Evolutionary conservation across 2,888 invertebrate species (phyloP).

Genomic region (Tinea trinotella): DNA sequence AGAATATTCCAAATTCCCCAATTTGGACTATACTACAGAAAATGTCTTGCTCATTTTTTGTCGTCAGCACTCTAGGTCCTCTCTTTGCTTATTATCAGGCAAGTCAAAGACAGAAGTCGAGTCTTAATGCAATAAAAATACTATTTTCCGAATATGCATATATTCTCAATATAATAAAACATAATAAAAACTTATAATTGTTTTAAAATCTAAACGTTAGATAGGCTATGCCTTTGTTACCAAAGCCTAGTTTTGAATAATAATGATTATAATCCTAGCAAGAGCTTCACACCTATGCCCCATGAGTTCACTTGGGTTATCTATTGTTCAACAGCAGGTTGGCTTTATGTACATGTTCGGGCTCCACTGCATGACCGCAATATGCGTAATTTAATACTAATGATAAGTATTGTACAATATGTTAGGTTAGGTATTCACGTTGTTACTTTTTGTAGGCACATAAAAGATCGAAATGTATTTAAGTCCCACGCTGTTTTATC

Average conservation of each 20-base stretch:
- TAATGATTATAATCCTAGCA: conserved; percentile 8
- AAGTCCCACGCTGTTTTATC: conserved; percentile 12
- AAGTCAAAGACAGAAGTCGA: too few species aligned
- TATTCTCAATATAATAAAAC: too few species aligned
- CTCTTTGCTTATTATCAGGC: too few species aligned
- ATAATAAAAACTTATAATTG: background rate
- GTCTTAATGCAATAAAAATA: too few species aligned
- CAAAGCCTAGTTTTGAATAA: conserved; percentile 10
- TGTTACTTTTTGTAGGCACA: conserved; percentile 1
- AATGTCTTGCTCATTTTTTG: too few species aligned
- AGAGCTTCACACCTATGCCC: conserved; percentile 4
- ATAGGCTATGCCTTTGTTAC: conserved; percentile 2
- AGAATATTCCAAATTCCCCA: too few species aligned
- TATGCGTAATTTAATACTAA: background rate
- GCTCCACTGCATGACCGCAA: background rate
- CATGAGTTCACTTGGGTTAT: conserved; percentile 12
- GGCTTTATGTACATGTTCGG: background rate
- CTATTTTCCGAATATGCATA: too few species aligned
- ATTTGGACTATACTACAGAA: too few species aligned
- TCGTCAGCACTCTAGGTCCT: too few species aligned
- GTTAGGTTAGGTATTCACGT: too few species aligned
- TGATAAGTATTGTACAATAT: background rate
- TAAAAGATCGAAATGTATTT: conserved; percentile 12
- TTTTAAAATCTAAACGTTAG: background rate
- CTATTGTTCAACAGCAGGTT: conserved; percentile 5